Evolutionary conservation across 2,113 vertebrate genomes (phyloP).

Genomic region (Oxygymnocypris stewartii): DNA sequence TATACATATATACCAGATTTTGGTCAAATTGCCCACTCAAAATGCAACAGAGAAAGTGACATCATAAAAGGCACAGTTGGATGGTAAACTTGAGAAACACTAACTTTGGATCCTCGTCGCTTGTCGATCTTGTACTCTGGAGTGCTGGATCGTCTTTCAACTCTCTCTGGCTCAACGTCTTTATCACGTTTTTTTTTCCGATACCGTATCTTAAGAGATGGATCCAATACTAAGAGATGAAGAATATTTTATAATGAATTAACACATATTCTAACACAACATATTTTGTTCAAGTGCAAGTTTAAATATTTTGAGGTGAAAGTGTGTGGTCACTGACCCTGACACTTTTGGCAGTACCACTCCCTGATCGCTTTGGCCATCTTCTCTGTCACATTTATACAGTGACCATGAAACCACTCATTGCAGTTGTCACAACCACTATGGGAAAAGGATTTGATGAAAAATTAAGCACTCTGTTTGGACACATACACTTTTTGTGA

Average conservation of each 20-base stretch:
- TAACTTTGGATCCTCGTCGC: constrained; percentile 76
- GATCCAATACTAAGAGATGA: constrained; percentile 74
- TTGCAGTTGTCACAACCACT: constrained; percentile 95
- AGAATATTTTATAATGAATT: neutral
- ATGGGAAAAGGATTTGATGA: constrained; percentile 9
- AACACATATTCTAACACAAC: neutral
- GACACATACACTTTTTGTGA: neutral
- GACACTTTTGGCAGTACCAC: constrained; percentile 90
- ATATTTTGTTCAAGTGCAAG: neutral
- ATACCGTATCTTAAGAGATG: constrained; percentile 85
- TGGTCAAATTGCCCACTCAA: neutral
- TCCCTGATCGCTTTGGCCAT: constrained; percentile 90
- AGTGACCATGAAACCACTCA: constrained; percentile 93
- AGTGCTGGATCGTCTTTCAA: constrained; percentile 71
- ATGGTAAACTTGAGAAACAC: constrained; percentile 21
- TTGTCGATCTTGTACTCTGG: constrained; percentile 75
- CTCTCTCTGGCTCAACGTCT: constrained; percentile 71
- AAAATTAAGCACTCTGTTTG: neutral
- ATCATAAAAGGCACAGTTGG: neutral
- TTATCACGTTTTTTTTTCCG: constrained; percentile 83
- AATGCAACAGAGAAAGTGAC: neutral
- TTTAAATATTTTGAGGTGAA: neutral
- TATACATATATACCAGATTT: no score
- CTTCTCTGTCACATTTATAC: constrained; percentile 92
- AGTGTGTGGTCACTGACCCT: constrained; percentile 69